phyloP scores from a whole-genome alignment of 1,140 invertebrate species.

The Scaptomyza hsui region DNA sequence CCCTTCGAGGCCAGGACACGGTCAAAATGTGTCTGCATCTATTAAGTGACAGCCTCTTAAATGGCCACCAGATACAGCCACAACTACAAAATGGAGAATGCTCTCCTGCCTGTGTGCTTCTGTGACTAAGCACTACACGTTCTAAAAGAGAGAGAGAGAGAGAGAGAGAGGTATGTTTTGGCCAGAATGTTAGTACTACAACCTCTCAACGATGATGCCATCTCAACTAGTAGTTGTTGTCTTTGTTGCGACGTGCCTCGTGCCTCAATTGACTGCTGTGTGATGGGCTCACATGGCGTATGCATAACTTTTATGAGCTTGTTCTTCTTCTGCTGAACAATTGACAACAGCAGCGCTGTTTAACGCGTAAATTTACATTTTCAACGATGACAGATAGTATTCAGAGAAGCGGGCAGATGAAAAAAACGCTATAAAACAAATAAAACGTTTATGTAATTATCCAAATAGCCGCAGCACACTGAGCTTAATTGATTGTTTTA shows the following conservation, averaged over 20 bases:
- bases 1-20: conserved; percentile 17
- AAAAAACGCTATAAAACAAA: conserved; percentile 13
- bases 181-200: conserved; percentile 42
- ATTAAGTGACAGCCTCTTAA: conserved; percentile 26
- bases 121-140: background rate
- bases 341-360: conserved; percentile 51
- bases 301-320: conserved; percentile 67
- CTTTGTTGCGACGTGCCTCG: conserved; percentile 22
- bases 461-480: conserved; percentile 26
- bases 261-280: background rate
- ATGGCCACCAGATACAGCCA: conserved; percentile 38
- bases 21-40: conserved; percentile 37
- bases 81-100: conserved; percentile 54
- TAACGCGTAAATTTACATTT: conserved; percentile 51
- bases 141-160: too few species aligned
- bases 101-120: background rate
- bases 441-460: conserved; percentile 64
- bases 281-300: conserved; percentile 46
- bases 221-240: conserved; percentile 15
- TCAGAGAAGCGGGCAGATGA: background rate
- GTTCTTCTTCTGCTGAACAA: conserved; percentile 59
- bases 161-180: conserved; percentile 57
- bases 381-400: conserved; percentile 12
- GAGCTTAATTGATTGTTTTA: conserved; percentile 71
- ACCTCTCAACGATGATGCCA: conserved; percentile 49